Conservation (phyloP, 2,797 vertebrate genomes). For the Sphenopsis melanotis region DNA sequence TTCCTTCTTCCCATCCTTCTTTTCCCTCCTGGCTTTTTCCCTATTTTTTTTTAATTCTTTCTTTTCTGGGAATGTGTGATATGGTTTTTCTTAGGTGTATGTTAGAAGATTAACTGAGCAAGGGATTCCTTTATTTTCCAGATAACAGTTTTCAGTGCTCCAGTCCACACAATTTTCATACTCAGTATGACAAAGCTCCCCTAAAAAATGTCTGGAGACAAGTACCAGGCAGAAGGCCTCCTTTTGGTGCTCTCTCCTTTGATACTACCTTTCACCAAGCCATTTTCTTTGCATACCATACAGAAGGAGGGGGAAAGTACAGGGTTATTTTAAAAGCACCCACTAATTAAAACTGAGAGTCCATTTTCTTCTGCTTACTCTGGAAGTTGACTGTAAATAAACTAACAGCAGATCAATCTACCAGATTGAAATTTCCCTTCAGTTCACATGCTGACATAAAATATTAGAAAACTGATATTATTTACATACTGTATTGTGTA, state of each 20-base stretch:
- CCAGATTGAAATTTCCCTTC: neutral
- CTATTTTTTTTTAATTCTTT: rapidly evolving
- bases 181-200: neutral
- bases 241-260: neutral
- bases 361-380: neutral
- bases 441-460: neutral
- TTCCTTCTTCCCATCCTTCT: neutral
- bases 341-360: neutral
- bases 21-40: rapidly evolving
- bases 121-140: neutral
- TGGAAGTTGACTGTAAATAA: neutral
- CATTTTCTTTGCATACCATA: neutral
- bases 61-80: neutral
- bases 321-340: neutral
- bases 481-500: neutral
- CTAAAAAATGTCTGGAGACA: neutral
- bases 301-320: neutral
- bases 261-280: neutral
- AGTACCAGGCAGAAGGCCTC: neutral
- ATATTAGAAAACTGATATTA: neutral
- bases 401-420: neutral
- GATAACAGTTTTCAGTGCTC: neutral
- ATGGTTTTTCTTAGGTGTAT: neutral
- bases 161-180: neutral
- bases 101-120: neutral